Base-by-base conservation (phyloP, 2,113 vertebrate species). In the Psammodynastes pulverulentus region DNA sequence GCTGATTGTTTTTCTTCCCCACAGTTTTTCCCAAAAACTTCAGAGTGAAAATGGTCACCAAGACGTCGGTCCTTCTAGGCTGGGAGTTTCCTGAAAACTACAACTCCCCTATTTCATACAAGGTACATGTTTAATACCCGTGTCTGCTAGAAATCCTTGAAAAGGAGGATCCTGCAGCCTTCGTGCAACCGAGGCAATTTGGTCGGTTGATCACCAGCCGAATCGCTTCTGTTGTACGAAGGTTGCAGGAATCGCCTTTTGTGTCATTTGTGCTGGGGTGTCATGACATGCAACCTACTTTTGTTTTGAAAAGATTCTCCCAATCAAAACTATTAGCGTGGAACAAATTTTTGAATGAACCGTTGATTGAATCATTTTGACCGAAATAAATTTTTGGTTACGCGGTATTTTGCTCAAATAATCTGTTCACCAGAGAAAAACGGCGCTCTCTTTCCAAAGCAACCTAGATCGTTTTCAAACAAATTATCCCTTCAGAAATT, bases 11-110 rank as follows among this genome's bases (percentile, higher is more conserved):
- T 96, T 95, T 92, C 94, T 95, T 96, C 92, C 95, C 94, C 0
- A 88, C 97, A 99, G 99, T 99, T 97, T 98, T 99, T 1, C 99
- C 99, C 89, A 99, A 99, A 97, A 99, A 99, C 97, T 99, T 99
- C 96, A 99, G 98, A 67, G 98, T 99, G 93, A 99, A 99, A 96
- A 98, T 99, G 98, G 98, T 98, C 85, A 99, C 98, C 93, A 99
- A 99, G 97, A 99, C 99, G 0, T 98, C 99, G 0, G 98, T 98
- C n/a, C 97, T 99, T 79, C 95, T 99, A 79, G 98, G 98, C 91
- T 99, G 99, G 99, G 99, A 98, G 97, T 99, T 99, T 86, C 98
- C 98, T 0, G 98, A 99, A 92, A 98, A 98, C 90, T 98, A 98
- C 97, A 98, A 96, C 97, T 98, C 96, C 79, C 98, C 56, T 95